phyloP scores from a whole-genome alignment of 2,113 vertebrate species.

The Gadus chalcogrammus region DNA sequence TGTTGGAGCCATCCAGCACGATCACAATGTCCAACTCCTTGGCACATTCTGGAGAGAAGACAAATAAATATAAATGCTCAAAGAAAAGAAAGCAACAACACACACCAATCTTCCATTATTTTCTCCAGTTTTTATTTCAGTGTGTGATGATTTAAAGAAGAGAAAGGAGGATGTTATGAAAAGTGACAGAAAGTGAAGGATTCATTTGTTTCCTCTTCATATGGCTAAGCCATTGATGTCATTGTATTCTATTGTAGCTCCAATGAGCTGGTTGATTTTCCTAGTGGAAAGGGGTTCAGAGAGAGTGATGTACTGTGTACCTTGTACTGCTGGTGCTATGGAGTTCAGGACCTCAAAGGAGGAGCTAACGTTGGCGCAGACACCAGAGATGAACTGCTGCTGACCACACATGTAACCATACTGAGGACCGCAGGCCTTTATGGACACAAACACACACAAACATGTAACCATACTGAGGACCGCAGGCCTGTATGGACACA shows the following conservation, averaged over 20 bases:
- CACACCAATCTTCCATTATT: no score
- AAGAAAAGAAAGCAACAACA: not conserved
- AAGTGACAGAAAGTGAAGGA: not conserved
- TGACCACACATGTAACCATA: conserved; percentile 94
- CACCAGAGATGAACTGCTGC: conserved; percentile 89
- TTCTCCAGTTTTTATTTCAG: no score
- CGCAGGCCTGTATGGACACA: conserved; percentile 17
- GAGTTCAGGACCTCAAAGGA: conserved; percentile 86
- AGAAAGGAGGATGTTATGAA: not conserved
- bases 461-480: conserved; percentile 12
- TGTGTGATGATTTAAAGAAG: no score
- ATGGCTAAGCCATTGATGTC: not conserved
- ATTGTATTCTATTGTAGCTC: not conserved
- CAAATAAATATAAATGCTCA: conserved; percentile 6
- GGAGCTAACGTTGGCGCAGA: conserved; percentile 92
- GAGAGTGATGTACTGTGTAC: conserved; percentile 63
- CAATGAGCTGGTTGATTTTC: not conserved
- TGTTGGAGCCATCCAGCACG: conserved; percentile 95
- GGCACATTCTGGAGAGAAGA: conserved; percentile 80
- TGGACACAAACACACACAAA: conserved; percentile 40
- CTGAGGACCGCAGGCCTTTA: conserved; percentile 92
- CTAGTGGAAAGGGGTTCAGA: conserved; percentile 18
- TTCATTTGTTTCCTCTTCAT: not conserved
- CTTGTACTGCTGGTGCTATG: conserved; percentile 82
- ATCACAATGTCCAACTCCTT: conserved; percentile 89